Conservation (phyloP, 1,140 invertebrate species). For the Papilio polytes region DNA sequence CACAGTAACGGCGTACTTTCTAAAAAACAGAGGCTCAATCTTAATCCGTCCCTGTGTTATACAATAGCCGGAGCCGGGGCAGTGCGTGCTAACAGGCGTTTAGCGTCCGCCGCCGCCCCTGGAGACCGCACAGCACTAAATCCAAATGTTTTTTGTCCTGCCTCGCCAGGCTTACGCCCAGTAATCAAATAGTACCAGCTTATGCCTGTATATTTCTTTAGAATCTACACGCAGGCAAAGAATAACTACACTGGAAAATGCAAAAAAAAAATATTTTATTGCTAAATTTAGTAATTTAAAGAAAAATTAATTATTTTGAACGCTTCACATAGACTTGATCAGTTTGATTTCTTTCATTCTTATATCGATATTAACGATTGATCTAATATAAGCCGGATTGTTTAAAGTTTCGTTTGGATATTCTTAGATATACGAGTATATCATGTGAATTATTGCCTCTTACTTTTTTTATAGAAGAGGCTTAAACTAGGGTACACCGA, state of each 20-base stretch:
- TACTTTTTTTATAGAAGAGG: too few species aligned
- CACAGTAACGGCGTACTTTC: too few species aligned
- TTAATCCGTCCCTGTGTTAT: constrained; percentile 42
- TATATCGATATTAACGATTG: too few species aligned
- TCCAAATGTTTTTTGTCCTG: constrained; percentile 57
- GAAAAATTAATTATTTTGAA: background rate
- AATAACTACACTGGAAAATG: too few species aligned
- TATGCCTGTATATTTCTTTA: background rate
- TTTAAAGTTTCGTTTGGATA: too few species aligned
- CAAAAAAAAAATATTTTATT: too few species aligned
- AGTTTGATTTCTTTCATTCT: too few species aligned
- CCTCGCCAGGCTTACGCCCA: constrained; percentile 39
- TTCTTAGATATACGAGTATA: too few species aligned
- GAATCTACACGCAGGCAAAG: background rate
- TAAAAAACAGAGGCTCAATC: background rate
- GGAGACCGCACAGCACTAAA: constrained; percentile 62
- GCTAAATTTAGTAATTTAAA: background rate
- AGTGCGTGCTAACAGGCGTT: constrained; percentile 83
- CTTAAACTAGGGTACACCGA: too few species aligned
- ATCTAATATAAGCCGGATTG: too few species aligned
- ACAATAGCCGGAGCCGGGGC: constrained; percentile 52
- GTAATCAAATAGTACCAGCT: constrained; percentile 46
- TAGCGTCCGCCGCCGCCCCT: constrained; percentile 63
- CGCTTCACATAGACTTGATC: too few species aligned
- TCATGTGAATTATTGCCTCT: too few species aligned